phyloP scores from a whole-genome alignment of 2,888 invertebrate genomes.

The Lepidocyrtinus sp. region DNA sequence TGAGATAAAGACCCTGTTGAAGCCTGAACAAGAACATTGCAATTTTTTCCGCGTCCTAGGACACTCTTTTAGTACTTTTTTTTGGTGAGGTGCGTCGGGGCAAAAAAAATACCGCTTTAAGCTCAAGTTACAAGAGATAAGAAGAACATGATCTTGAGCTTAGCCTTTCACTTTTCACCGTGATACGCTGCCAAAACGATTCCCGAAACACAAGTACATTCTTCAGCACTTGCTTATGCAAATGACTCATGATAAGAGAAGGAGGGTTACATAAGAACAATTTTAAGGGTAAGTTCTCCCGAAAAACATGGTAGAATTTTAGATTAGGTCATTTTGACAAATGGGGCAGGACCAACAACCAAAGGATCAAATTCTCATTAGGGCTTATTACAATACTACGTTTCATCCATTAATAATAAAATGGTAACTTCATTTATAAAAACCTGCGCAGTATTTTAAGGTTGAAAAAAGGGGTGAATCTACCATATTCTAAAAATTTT shows the following conservation, averaged over 20 bases:
- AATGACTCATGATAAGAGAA: not conserved
- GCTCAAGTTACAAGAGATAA: not conserved
- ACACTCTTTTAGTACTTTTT: not conserved
- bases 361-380: too few relatives aligned
- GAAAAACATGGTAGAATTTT: not conserved
- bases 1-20: not conserved
- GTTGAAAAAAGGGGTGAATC: too few relatives aligned
- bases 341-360: too few relatives aligned
- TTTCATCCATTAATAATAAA: too few relatives aligned
- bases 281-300: not conserved
- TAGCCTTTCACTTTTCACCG: not conserved
- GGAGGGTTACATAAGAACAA: not conserved
- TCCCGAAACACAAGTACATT: too few relatives aligned
- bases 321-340: too few relatives aligned
- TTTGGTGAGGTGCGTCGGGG: not conserved
- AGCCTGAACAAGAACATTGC: too few relatives aligned
- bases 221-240: too few relatives aligned
- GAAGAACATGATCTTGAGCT: not conserved
- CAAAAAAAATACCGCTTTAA: slow-evolving; percentile 10
- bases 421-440: too few relatives aligned
- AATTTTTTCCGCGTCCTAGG: slow-evolving; percentile 11
- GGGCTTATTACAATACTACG: too few relatives aligned
- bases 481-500: slow-evolving; percentile 17
- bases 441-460: too few relatives aligned
- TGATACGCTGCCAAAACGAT: too few relatives aligned